Conservation (phyloP, 1,140 invertebrate genomes). For the Drosophila auraria region DNA sequence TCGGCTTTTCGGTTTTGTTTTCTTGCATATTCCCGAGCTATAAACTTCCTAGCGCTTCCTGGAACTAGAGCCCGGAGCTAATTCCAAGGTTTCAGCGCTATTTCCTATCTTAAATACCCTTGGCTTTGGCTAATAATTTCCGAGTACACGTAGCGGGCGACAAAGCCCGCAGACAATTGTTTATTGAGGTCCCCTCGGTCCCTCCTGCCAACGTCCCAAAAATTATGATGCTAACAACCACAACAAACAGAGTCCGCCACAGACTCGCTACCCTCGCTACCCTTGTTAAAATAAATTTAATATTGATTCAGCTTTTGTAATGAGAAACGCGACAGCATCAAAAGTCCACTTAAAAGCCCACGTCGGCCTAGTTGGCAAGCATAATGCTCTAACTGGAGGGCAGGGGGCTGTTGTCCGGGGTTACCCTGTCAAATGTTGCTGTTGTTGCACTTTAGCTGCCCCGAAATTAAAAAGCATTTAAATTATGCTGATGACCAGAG, state of each 20-base stretch:
- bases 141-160: conserved; percentile 5
- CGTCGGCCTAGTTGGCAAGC: conserved; percentile 56
- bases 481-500: conserved; percentile 79
- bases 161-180: conserved; percentile 37
- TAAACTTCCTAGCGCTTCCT: neutral
- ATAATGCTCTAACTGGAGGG: conserved; percentile 42
- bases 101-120: conserved; percentile 14
- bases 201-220: conserved; percentile 2
- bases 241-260: conserved; percentile 54
- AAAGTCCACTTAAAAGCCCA: conserved; percentile 68
- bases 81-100: conserved; percentile 3
- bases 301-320: conserved; percentile 84
- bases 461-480: conserved; percentile 81
- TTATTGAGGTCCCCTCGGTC: conserved; percentile 32
- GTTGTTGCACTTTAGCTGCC: conserved; percentile 74
- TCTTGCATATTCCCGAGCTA: neutral
- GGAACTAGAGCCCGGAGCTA: conserved; percentile 1
- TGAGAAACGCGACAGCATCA: conserved; percentile 80
- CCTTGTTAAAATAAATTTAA: conserved; percentile 78
- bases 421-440: conserved; percentile 67
- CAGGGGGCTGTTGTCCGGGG: conserved; percentile 38
- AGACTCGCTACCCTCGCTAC: too few relatives aligned
- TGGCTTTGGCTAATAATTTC: conserved; percentile 58
- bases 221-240: conserved; percentile 77
- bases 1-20: neutral